Base-by-base conservation (phyloP, 2,888 invertebrate species). In the Agonopterix heracliana region DNA sequence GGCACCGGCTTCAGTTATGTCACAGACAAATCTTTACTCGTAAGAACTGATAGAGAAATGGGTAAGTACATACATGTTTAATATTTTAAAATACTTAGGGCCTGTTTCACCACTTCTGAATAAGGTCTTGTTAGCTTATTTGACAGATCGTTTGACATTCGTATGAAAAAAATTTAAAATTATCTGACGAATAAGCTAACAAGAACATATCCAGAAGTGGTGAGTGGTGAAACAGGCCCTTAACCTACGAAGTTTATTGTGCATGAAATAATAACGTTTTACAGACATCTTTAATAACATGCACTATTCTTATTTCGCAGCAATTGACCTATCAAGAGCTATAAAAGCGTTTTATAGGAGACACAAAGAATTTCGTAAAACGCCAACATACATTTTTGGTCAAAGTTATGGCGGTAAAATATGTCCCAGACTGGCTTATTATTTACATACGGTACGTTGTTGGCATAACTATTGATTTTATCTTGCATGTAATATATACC, bases 361-460 rank as follows among this genome's bases (percentile, higher is more conserved):
- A 48, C 89, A 93, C 65, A 92, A 94, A 13, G 89, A 92, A 56
- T 96, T 96, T 71, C 89, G 91, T 60, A 87, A 81, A 44, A 91
- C 93, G 1, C 94, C 96, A 0, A 87, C 95, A 36, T 97, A 96
- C 72, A 92, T 97, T 49, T 93, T 96, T 66, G 94, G 93, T 35
- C 96, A 97, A 81, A 96, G 96, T 48, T 97, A 97, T 74, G 97
- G 97, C 35, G 97, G 97, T 7, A 97, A 97, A 89, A 94, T 96
- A 92, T 93, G 94, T 10, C 83, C 87, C 9, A 68, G 86, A 62
- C 59, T 87, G 58, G 83, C 71, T 44, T 71, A 67, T 50, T 79
- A 82, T 59, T 74, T 87, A 53, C 68, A 82, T 50, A 76, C 70
- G 62, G 87, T 86, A 72, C 34, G 75, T 70, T 46, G 5, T 14